Evolutionary conservation across 2,888 invertebrate genomes (phyloP).

Genomic region (Galerucella calmariensis): DNA sequence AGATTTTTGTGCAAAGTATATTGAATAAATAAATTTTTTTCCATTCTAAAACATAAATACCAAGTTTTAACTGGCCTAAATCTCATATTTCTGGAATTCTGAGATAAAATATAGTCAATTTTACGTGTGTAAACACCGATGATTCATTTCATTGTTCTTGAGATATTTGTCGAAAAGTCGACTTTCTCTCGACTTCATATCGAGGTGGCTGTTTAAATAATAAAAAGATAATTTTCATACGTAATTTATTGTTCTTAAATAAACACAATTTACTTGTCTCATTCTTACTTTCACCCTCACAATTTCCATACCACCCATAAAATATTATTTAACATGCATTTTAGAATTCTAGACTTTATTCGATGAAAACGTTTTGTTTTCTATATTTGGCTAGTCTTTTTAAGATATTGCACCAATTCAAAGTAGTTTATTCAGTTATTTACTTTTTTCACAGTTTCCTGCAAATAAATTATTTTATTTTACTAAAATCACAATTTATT

Average conservation of each 20-base stretch:
- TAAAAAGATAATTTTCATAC: slow-evolving; percentile 51
- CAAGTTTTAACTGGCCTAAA: background rate
- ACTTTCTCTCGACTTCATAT: slow-evolving; percentile 46
- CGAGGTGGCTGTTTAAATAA: slow-evolving; percentile 50
- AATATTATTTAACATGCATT: slow-evolving; percentile 15
- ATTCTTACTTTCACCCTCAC: slow-evolving; percentile 28
- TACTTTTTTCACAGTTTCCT: no score
- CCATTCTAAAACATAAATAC: no score
- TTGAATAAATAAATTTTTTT: no score
- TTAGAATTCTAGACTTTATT: slow-evolving; percentile 1
- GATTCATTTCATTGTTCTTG: slow-evolving; percentile 49
- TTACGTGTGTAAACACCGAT: slow-evolving; percentile 44
- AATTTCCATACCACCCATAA: slow-evolving; percentile 13
- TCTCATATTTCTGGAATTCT: slow-evolving; percentile 43
- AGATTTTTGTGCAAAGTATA: no score
- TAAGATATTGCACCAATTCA: no score
- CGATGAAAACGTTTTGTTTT: no score
- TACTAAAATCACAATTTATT: no score
- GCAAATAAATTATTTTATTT: no score
- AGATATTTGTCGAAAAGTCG: slow-evolving; percentile 47
- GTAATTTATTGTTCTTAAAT: slow-evolving; percentile 48
- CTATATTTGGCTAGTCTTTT: no score
- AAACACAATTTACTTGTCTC: slow-evolving; percentile 42
- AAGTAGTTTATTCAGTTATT: no score
- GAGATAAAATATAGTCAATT: slow-evolving; percentile 44